phyloP scores from a whole-genome alignment of 2,888 invertebrate species.

The Conchocele bisecta region DNA sequence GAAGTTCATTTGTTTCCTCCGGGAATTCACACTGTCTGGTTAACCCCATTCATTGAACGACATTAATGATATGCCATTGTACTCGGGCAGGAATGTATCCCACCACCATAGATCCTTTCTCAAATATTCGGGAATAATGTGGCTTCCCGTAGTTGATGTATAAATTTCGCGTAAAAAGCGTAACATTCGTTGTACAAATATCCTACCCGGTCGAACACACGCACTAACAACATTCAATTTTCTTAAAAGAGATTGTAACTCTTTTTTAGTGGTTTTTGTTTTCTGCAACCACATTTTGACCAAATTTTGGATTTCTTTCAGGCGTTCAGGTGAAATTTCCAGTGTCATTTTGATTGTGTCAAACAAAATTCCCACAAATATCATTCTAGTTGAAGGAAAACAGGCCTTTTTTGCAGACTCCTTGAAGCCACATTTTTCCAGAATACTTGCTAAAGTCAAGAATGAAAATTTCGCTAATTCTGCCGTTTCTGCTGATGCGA shows the following conservation, averaged over 20 bases:
- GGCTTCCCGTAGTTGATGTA: neutral
- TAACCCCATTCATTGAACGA: neutral
- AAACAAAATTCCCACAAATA: constrained; percentile 6
- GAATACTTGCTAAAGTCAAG: neutral
- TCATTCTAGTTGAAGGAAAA: constrained; percentile 10
- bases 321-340: neutral
- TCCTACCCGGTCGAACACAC: neutral
- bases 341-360: neutral
- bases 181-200: neutral
- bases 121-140: neutral
- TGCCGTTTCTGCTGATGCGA: neutral
- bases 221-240: neutral
- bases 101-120: neutral
- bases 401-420: constrained; percentile 2
- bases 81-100: neutral
- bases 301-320: neutral
- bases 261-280: neutral
- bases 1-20: neutral
- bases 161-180: neutral
- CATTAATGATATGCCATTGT: neutral
- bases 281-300: neutral
- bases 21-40: neutral
- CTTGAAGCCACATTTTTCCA: constrained; percentile 1
- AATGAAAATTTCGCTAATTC: neutral
- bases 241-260: constrained; percentile 1